These are phyloP conservation scores for Pecten maximus DNA, from an alignment of 2,888 invertebrate species.

Conservation along the genomic window DNA sequence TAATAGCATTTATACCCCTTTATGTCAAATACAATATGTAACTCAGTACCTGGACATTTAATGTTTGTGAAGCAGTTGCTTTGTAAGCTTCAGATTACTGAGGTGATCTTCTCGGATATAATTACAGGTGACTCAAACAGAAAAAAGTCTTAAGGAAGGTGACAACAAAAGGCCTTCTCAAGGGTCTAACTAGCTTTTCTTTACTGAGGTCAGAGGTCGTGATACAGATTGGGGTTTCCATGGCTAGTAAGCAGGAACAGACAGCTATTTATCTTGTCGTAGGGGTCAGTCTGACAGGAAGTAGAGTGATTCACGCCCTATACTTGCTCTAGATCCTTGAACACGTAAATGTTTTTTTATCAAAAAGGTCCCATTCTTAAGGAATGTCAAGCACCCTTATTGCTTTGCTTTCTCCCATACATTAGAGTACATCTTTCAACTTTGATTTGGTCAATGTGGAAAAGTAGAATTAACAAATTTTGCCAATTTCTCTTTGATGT, in stretches of 20 bases:
- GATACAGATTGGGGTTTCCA: conserved; percentile 2
- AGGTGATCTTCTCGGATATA: neutral
- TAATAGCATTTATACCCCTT: neutral
- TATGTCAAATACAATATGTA: neutral
- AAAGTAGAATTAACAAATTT: too few relatives aligned
- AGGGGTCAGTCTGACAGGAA: conserved; percentile 15
- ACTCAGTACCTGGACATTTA: neutral
- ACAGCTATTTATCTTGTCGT: neutral
- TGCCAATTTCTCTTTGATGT: too few relatives aligned
- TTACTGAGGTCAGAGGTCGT: neutral
- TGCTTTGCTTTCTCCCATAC: too few relatives aligned
- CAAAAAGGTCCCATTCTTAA: neutral
- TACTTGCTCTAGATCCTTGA: neutral
- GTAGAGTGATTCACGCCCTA: neutral
- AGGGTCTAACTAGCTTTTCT: neutral
- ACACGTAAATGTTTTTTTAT: neutral
- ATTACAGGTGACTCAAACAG: conserved; percentile 12
- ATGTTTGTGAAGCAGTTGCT: neutral
- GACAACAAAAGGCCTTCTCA: conserved; percentile 7
- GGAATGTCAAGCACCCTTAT: neutral
- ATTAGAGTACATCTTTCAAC: too few relatives aligned
- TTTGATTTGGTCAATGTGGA: too few relatives aligned
- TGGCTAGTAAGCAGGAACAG: conserved; percentile 19
- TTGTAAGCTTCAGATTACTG: neutral
- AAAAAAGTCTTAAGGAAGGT: neutral